These are phyloP conservation scores for Opisthograptis luteolata DNA, from an alignment of 2,888 invertebrate genomes.

Conservation along the genomic window DNA sequence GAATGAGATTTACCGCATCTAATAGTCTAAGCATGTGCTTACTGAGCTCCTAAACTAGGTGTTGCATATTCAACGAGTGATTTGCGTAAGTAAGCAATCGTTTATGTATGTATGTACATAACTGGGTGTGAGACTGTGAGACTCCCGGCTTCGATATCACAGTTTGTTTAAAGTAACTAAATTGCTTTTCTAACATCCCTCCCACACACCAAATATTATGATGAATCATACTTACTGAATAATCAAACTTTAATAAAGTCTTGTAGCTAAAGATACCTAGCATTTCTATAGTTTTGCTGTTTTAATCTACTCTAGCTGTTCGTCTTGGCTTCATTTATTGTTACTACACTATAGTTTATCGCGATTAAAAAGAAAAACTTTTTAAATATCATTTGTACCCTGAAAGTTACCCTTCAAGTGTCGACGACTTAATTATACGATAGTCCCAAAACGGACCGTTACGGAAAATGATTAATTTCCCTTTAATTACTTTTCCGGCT, in stretches of 20 bases:
- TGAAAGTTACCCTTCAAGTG: neutral
- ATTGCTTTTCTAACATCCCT: conserved; percentile 26
- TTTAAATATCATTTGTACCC: too few species aligned
- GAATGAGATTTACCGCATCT: conserved; percentile 67
- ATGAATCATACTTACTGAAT: too few species aligned
- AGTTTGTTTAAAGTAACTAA: conserved; percentile 42
- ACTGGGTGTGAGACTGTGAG: conserved; percentile 61
- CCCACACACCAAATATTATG: conserved; percentile 7
- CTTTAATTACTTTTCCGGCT: conserved; percentile 31
- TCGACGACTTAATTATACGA: conserved; percentile 14
- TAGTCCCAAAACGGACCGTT: conserved; percentile 18
- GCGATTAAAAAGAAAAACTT: too few species aligned
- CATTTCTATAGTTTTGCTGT: too few species aligned
- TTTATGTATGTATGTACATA: conserved; percentile 68
- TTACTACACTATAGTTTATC: too few species aligned
- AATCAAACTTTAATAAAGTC: too few species aligned
- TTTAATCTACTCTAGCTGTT: too few species aligned
- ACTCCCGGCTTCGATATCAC: conserved; percentile 42
- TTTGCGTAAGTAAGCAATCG: conserved; percentile 83
- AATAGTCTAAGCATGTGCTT: conserved; percentile 81
- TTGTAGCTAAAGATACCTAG: too few species aligned
- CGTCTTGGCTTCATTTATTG: too few species aligned
- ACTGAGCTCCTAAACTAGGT: conserved; percentile 79
- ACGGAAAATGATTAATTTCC: conserved; percentile 28
- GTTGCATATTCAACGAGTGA: conserved; percentile 83